A percentile compares a stretch with the other conserved stretches of the same genome.
These are phyloP conservation scores for Phalacrocorax pelagicus DNA, from an alignment of 2,113 vertebrate genomes.

Conservation along the genomic window DNA sequence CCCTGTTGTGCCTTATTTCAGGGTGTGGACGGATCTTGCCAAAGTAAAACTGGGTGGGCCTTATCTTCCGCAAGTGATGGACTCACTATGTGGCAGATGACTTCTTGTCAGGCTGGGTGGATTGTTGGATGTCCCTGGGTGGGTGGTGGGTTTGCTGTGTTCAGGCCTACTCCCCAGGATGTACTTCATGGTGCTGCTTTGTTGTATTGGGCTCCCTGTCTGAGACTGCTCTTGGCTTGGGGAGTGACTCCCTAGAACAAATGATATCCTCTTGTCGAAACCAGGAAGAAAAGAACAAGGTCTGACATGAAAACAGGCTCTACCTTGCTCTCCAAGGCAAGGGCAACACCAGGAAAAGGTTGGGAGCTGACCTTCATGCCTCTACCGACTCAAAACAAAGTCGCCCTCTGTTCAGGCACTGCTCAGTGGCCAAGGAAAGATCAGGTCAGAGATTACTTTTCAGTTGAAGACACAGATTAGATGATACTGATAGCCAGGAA, in stretches of 20 bases:
- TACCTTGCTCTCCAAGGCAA: constrained; percentile 2
- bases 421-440: constrained; percentile 55
- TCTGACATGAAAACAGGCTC: not conserved
- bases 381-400: constrained; percentile 41
- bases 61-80: constrained; percentile 10
- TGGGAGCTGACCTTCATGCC: constrained; percentile 45
- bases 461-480: constrained; percentile 57
- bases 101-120: not conserved
- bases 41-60: not conserved
- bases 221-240: not conserved
- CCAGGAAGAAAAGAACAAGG: not conserved
- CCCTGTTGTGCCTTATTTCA: not conserved
- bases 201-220: not conserved
- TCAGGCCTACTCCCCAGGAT: not conserved
- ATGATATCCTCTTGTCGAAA: not conserved
- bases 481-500: constrained; percentile 52
- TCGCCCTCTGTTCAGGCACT: constrained; percentile 29
- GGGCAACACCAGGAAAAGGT: not conserved
- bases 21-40: constrained; percentile 21
- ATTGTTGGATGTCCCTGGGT: not conserved
- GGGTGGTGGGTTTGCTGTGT: not conserved
- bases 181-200: not conserved
- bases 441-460: constrained; percentile 61
- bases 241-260: not conserved
- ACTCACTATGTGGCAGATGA: not conserved